phyloP scores from a whole-genome alignment of 2,888 invertebrate species.

The Plebejus argus region DNA sequence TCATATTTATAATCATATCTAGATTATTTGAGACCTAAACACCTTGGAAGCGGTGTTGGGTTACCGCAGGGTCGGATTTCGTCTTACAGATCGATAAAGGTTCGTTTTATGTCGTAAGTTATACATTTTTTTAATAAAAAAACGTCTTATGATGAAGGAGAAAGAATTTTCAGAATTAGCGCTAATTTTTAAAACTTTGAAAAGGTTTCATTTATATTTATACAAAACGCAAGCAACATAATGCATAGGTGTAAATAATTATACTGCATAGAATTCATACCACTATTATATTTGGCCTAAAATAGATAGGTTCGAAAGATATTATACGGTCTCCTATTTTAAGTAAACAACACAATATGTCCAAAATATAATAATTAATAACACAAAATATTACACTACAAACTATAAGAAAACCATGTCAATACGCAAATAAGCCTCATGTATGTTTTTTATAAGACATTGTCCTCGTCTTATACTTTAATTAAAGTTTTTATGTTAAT shows the following conservation, averaged over 20 bases:
- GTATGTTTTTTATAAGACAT: not conserved
- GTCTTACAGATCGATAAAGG: slow-evolving; percentile 42
- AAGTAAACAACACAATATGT: no score
- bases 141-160: not conserved
- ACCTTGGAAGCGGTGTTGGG: slow-evolving; percentile 40
- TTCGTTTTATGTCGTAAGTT: slow-evolving; percentile 2
- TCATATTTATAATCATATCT: slow-evolving; percentile 46
- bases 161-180: not conserved
- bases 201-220: no score
- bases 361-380: not conserved
- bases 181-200: not conserved
- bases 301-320: no score
- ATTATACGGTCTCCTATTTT: no score
- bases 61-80: slow-evolving; percentile 42
- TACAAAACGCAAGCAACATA: no score
- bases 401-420: not conserved
- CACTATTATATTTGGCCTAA: no score
- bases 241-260: no score
- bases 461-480: not conserved
- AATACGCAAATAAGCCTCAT: not conserved
- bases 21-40: slow-evolving; percentile 44
- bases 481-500: slow-evolving; percentile 27
- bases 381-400: not conserved
- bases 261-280: no score
- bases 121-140: not conserved